These are phyloP conservation scores for Alca torda DNA, from an alignment of 2,797 vertebrate genomes.

Conservation along the genomic window DNA sequence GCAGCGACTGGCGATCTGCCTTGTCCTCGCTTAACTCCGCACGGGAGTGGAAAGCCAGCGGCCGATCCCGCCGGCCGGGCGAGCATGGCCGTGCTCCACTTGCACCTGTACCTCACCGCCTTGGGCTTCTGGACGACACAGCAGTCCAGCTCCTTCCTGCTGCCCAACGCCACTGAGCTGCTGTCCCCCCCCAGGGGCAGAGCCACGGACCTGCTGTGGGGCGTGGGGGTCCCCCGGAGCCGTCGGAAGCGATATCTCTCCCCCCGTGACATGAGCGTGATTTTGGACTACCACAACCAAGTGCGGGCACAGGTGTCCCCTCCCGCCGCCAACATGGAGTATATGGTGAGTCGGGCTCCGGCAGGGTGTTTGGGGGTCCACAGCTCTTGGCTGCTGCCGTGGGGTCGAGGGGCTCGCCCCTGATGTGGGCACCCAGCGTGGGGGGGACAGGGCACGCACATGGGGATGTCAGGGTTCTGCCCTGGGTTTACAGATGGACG, in stretches of 20 bases:
- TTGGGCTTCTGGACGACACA: conserved; percentile 78
- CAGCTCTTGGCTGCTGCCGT: not conserved
- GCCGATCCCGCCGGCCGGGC: fast-evolving
- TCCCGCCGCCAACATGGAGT: conserved; percentile 89
- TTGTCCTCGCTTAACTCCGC: not conserved
- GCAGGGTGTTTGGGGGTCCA: not conserved
- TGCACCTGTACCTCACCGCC: conserved; percentile 76
- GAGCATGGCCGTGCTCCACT: conserved; percentile 66
- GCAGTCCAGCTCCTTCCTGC: conserved; percentile 49
- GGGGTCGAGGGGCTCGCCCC: not conserved
- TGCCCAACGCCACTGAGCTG: conserved; percentile 70
- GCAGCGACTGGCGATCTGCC: not conserved
- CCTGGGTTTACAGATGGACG: fast-evolving
- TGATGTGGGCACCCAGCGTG: not conserved
- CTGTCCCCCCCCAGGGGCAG: not conserved
- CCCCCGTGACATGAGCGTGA: conserved; percentile 74
- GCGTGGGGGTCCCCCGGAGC: conserved; percentile 42
- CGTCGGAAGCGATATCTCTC: conserved; percentile 79
- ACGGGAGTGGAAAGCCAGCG: not conserved
- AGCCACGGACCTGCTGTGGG: not conserved
- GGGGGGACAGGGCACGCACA: not conserved
- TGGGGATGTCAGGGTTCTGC: not conserved
- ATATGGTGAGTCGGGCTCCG: conserved; percentile 82
- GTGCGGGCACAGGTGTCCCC: conserved; percentile 85
- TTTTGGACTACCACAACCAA: conserved; percentile 89